Evolutionary conservation across 2,113 vertebrate species (phyloP).

Genomic region (Callithrix jacchus): DNA sequence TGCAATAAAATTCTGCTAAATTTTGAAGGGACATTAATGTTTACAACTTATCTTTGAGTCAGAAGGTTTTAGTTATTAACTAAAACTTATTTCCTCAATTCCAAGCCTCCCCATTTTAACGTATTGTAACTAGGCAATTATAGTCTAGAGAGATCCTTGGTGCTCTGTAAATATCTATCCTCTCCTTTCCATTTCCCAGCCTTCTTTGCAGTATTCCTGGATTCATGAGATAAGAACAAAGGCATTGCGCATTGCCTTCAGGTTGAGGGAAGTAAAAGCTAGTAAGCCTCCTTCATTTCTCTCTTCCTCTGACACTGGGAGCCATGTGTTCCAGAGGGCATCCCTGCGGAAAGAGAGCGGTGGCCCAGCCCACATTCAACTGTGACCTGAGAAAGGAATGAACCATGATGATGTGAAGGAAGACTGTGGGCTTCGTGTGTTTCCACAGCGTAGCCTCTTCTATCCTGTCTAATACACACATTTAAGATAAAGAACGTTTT

Average conservation of each 20-base stretch:
- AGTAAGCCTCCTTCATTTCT: neutral
- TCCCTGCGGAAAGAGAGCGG: rapidly evolving
- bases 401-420: neutral
- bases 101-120: neutral
- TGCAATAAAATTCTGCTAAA: neutral
- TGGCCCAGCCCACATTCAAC: neutral
- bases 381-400: neutral
- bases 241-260: neutral
- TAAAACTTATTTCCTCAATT: neutral
- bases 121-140: neutral
- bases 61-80: neutral
- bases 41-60: neutral
- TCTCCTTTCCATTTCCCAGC: neutral
- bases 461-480: neutral
- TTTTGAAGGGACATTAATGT: neutral
- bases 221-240: neutral
- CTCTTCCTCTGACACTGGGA: neutral
- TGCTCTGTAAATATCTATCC: neutral
- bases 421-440: neutral
- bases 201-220: neutral
- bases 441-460: neutral
- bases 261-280: neutral
- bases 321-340: rapidly evolving
- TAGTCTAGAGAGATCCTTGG: neutral
- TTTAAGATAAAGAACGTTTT: neutral